Evolutionary conservation across 2,113 vertebrate species (phyloP).

Genomic region (Salvelinus alpinus): DNA sequence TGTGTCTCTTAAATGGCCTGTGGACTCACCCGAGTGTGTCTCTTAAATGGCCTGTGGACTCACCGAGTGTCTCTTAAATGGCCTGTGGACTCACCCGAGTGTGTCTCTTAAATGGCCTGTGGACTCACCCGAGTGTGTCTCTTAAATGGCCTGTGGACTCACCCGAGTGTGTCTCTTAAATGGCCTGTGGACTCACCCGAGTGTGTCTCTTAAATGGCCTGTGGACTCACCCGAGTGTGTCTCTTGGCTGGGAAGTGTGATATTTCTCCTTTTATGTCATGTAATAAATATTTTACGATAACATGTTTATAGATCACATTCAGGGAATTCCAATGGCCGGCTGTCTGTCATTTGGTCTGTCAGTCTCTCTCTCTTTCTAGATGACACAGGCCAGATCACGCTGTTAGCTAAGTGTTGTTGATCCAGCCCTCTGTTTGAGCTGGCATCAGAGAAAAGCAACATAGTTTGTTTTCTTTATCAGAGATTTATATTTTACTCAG

Average conservation of each 20-base stretch:
- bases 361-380: not conserved
- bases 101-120: too few relatives aligned
- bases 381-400: not conserved
- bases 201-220: constrained; percentile 7
- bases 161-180: too few relatives aligned
- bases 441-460: not conserved
- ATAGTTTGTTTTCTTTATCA: not conserved
- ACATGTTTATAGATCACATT: not conserved
- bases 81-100: too few relatives aligned
- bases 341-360: too few relatives aligned
- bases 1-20: constrained; percentile 16
- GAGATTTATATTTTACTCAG: not conserved
- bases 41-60: constrained; percentile 5
- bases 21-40: not conserved
- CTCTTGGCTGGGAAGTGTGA: constrained; percentile 19
- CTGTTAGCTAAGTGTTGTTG: not conserved
- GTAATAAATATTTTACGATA: not conserved
- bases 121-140: too few relatives aligned
- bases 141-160: too few relatives aligned
- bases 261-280: not conserved
- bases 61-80: constrained; percentile 8
- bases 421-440: not conserved
- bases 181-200: too few relatives aligned
- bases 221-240: not conserved
- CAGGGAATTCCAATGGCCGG: not conserved